A percentile compares a stretch with the other conserved stretches of the same genome.
These are phyloP conservation scores for Diachrysia chrysitis DNA, from an alignment of 2,888 invertebrate species.

Conservation along the genomic window DNA sequence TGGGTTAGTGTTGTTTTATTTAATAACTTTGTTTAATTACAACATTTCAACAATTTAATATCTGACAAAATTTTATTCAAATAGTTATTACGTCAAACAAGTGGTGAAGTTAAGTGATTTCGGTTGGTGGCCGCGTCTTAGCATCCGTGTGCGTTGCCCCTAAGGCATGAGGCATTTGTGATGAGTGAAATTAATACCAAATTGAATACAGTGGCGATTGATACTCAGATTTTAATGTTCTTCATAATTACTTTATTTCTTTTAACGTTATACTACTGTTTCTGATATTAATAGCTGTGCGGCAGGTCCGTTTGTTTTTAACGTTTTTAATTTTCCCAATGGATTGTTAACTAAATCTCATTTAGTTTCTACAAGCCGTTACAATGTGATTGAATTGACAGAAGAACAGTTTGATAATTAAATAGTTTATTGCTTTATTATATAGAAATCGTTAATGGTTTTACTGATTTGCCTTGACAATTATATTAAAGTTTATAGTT, in stretches of 20 bases:
- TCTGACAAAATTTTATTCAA: not conserved
- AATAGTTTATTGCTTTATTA: not conserved
- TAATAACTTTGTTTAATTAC: constrained; percentile 2
- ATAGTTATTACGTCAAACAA: not conserved
- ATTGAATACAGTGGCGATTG: constrained; percentile 63
- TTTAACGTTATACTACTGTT: constrained; percentile 14
- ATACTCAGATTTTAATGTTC: constrained; percentile 36
- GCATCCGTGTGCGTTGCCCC: constrained; percentile 30
- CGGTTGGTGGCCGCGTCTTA: not conserved
- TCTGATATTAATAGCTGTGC: constrained; percentile 20
- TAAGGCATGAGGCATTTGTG: constrained; percentile 33
- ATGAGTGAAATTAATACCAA: constrained; percentile 60
- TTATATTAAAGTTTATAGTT: not conserved
- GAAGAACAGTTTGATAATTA: not conserved
- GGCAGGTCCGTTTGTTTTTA: constrained; percentile 12
- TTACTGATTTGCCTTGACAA: not conserved
- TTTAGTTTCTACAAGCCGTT: not conserved
- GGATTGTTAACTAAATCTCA: constrained; percentile 1
- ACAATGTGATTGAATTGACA: constrained; percentile 5
- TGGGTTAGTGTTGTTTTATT: not conserved
- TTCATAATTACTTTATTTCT: constrained; percentile 45
- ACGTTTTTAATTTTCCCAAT: not conserved
- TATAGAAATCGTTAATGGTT: not conserved
- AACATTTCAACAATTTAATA: not conserved
- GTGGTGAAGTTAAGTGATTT: not conserved